Evolutionary conservation across 2,113 vertebrate species (phyloP).

Genomic region (pig (Sus scrofa)): DNA sequence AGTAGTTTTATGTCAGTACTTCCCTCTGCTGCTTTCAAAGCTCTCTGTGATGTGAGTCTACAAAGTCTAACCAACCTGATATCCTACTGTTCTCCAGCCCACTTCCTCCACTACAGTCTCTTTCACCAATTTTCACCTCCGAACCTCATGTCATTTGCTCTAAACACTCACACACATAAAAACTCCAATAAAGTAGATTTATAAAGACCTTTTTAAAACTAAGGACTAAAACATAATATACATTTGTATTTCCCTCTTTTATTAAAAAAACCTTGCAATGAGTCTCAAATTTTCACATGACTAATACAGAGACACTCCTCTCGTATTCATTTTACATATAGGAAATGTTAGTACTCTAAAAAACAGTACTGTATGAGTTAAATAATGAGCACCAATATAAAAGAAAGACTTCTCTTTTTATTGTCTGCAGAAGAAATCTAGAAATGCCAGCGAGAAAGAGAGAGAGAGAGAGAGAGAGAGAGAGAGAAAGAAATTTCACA

Average conservation of each 20-base stretch:
- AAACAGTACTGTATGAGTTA: slow-evolving; percentile 69
- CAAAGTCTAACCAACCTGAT: background rate
- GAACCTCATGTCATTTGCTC: background rate
- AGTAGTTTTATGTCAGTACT: background rate
- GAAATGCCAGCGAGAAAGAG: slow-evolving; percentile 71
- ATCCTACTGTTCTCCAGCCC: background rate
- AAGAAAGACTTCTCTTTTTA: slow-evolving; percentile 72
- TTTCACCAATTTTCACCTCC: background rate
- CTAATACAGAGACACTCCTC: slow-evolving; percentile 17
- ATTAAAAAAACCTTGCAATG: slow-evolving; percentile 1
- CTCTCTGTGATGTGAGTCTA: background rate
- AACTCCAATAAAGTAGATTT: background rate
- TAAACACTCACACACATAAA: background rate
- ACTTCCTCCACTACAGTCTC: background rate
- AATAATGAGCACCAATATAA: slow-evolving; percentile 62
- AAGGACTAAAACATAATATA: slow-evolving; percentile 25
- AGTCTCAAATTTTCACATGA: slow-evolving; percentile 27
- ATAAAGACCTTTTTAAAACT: slow-evolving; percentile 34
- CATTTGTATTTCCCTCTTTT: slow-evolving; percentile 56
- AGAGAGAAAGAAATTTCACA: slow-evolving; percentile 62
- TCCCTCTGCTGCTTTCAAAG: slow-evolving; percentile 1
- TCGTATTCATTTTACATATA: slow-evolving; percentile 66
- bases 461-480: too few species aligned
- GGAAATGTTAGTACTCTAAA: slow-evolving; percentile 73
- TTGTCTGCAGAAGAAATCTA: slow-evolving; percentile 72